Conservation (phyloP, 1,140 invertebrate genomes). For the Schlechtendalia chinensis region DNA sequence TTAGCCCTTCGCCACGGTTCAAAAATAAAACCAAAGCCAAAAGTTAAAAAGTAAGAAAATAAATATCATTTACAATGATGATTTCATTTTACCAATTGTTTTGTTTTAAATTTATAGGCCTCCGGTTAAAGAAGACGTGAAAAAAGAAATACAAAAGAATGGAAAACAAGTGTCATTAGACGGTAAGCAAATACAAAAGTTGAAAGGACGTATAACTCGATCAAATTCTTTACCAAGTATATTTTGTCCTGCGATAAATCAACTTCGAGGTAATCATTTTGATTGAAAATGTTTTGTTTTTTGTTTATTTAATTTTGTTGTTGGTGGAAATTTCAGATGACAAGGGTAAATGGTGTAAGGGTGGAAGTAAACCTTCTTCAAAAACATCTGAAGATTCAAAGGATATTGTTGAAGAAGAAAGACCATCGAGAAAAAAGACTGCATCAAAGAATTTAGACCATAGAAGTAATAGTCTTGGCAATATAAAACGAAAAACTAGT, state of each 20-base stretch:
- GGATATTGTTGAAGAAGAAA: constrained; percentile 30
- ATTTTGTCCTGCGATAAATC: constrained; percentile 36
- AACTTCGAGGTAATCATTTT: constrained; percentile 36
- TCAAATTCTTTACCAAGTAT: constrained; percentile 51
- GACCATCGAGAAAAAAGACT: constrained; percentile 48
- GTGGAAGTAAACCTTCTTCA: constrained; percentile 17
- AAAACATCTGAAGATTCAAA: constrained; percentile 42
- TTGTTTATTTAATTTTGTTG: neutral
- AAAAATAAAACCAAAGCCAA: constrained; percentile 10
- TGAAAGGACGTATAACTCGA: constrained; percentile 51
- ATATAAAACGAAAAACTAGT: constrained; percentile 9
- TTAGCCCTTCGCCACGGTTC: constrained; percentile 26
- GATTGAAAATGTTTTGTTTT: neutral
- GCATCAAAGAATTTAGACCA: constrained; percentile 12
- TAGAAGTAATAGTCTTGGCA: constrained; percentile 33
- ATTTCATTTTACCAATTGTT: neutral
- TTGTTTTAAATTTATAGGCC: neutral
- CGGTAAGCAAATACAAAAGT: constrained; percentile 54
- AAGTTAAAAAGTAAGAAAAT: constrained; percentile 29
- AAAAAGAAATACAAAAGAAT: constrained; percentile 56
- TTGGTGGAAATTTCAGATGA: constrained; percentile 17
- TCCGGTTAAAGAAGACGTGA: constrained; percentile 44
- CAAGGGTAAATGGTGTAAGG: constrained; percentile 42
- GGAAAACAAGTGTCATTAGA: constrained; percentile 56
- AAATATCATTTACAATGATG: neutral